These are phyloP conservation scores for Actinemys pallida DNA, from an alignment of 2,113 vertebrate species.

Conservation along the genomic window DNA sequence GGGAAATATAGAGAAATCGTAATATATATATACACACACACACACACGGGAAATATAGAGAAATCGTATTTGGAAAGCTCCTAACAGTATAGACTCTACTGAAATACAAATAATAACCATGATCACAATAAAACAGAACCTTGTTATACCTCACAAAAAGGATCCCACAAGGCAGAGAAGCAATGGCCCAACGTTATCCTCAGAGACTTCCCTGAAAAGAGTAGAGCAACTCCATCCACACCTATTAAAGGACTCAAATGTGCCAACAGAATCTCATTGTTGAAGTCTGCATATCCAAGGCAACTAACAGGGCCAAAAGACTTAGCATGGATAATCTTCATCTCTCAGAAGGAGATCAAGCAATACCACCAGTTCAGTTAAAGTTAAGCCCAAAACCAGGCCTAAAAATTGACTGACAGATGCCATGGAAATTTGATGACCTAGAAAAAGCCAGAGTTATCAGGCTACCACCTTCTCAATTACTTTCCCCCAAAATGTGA, in stretches of 20 bases:
- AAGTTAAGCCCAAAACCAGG: not conserved
- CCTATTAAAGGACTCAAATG: not conserved
- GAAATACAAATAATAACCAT: not conserved
- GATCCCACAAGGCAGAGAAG: not conserved
- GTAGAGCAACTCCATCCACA: not conserved
- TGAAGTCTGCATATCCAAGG: not conserved
- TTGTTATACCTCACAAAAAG: not conserved
- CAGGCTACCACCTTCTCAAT: slow-evolving; percentile 47
- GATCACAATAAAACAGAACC: not conserved
- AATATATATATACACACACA: not conserved
- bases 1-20: not conserved
- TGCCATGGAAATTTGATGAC: slow-evolving; percentile 41
- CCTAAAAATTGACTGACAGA: slow-evolving; percentile 6
- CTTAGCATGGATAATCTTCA: not conserved
- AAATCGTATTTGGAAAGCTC: not conserved
- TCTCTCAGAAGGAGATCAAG: not conserved
- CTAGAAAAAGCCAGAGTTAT: slow-evolving; percentile 60
- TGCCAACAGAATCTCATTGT: not conserved
- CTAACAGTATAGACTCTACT: not conserved
- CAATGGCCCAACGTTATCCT: not conserved
- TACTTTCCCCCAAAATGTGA: slow-evolving; percentile 49
- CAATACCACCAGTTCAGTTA: not conserved
- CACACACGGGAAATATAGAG: not conserved
- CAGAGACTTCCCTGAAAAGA: not conserved
- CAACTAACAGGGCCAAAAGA: not conserved